Conservation (phyloP, 2,113 vertebrate species). For the Tragelaphus imberbis region DNA sequence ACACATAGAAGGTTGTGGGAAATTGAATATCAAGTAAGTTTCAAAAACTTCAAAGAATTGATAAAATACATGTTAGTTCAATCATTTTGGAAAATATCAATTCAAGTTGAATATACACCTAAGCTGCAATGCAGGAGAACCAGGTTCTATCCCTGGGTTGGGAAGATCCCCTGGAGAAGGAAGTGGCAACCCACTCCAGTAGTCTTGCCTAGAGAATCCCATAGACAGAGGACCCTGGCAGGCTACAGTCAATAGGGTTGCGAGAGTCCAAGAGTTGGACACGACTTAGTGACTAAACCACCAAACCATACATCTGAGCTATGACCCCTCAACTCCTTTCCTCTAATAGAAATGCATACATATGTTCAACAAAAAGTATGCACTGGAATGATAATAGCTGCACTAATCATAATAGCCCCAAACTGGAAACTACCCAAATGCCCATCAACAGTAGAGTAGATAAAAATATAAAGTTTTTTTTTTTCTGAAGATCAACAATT, state of each 20-base stretch:
- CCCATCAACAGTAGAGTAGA: background rate
- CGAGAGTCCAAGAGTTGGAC: background rate
- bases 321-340: background rate
- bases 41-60: background rate
- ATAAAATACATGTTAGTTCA: background rate
- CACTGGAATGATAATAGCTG: background rate
- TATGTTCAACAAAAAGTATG: background rate
- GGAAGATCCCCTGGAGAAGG: background rate
- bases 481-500: background rate
- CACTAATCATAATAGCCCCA: background rate
- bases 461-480: background rate
- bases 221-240: background rate
- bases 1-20: background rate
- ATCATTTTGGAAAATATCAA: background rate
- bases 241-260: background rate
- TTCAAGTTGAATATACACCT: background rate
- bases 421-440: constrained; percentile 2
- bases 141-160: background rate
- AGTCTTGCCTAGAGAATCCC: background rate
- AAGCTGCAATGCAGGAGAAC: background rate
- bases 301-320: background rate
- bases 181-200: background rate
- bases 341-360: background rate
- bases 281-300: background rate
- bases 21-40: background rate